Conservation (phyloP, 2,888 invertebrate species). For the Synanthedon formicaeformis region DNA sequence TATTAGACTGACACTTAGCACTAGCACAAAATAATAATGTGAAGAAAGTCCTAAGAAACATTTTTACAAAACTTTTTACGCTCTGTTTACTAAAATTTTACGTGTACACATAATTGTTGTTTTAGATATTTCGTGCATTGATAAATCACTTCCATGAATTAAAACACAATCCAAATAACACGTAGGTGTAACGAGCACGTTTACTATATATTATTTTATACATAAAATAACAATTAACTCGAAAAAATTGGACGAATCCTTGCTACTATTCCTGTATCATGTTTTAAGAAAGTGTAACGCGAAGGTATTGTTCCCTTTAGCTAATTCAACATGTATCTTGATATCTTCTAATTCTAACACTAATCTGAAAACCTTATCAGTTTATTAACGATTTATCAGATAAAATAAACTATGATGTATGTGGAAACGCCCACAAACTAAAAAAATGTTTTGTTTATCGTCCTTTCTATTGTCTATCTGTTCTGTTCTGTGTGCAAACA, state of each 20-base stretch:
- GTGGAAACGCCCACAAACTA: constrained; percentile 52
- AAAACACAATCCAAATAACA: constrained; percentile 14
- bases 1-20: constrained; percentile 50
- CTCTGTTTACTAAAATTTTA: constrained; percentile 2
- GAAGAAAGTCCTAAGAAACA: constrained; percentile 31
- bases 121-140: neutral
- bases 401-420: constrained; percentile 14
- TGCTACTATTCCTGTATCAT: too few relatives aligned
- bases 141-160: constrained; percentile 26
- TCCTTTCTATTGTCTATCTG: neutral
- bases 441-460: constrained; percentile 42
- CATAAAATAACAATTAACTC: too few relatives aligned
- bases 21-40: constrained; percentile 17
- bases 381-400: constrained; percentile 47
- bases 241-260: too few relatives aligned
- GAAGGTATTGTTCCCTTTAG: too few relatives aligned
- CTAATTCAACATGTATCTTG: too few relatives aligned
- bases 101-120: constrained; percentile 9
- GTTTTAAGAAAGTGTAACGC: too few relatives aligned
- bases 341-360: constrained; percentile 2
- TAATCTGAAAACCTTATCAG: constrained; percentile 34
- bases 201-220: neutral
- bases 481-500: too few relatives aligned
- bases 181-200: neutral
- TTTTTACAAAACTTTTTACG: constrained; percentile 27